These are phyloP conservation scores for Cephalopterus ornatus DNA, from an alignment of 2,113 vertebrate genomes.

Conservation along the genomic window DNA sequence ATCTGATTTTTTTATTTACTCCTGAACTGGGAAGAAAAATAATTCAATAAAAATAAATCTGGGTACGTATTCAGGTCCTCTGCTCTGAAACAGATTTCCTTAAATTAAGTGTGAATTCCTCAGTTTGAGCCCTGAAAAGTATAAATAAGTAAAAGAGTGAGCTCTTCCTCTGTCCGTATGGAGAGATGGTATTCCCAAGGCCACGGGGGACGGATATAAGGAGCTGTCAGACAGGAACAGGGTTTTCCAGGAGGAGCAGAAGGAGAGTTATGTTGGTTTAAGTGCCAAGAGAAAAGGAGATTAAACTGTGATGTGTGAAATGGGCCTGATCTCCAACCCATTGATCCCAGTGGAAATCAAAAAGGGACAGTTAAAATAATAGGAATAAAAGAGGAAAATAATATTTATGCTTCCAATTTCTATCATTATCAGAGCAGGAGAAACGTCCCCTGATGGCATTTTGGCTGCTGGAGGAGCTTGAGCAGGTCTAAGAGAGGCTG, in stretches of 20 bases:
- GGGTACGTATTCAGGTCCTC: neutral
- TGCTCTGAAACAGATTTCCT: neutral
- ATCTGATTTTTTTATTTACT: neutral
- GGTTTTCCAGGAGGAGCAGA: neutral
- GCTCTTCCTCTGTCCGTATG: neutral
- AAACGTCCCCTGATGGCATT: neutral
- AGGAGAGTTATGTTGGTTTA: neutral
- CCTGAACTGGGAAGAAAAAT: neutral
- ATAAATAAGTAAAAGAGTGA: neutral
- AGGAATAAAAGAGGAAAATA: neutral
- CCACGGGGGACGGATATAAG: neutral
- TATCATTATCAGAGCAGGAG: neutral
- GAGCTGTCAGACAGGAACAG: neutral
- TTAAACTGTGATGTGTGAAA: neutral
- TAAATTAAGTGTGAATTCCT: neutral
- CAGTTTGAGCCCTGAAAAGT: neutral
- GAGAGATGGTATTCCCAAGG: neutral
- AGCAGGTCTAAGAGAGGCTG: neutral
- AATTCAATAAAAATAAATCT: neutral
- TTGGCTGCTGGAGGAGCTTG: neutral
- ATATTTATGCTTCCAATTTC: neutral
- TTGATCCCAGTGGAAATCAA: accelerated
- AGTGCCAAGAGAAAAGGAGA: neutral
- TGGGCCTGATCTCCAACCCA: neutral
- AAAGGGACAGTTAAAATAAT: neutral